phyloP scores from a whole-genome alignment of 2,797 vertebrate species.

The Vespertilio murinus region DNA sequence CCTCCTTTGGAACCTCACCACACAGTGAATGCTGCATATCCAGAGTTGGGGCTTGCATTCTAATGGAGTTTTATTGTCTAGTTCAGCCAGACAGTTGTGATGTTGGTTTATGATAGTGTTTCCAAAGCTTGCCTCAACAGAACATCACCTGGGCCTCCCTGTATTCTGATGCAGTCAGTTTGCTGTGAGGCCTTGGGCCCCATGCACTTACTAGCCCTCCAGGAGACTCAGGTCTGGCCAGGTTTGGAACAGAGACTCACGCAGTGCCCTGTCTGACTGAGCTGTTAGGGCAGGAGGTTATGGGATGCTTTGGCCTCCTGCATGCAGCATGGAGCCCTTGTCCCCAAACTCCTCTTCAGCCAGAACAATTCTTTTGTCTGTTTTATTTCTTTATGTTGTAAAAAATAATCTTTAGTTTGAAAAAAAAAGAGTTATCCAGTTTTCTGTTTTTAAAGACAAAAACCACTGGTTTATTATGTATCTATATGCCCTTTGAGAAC shows the following conservation, averaged over 20 bases:
- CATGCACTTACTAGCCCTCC: not conserved
- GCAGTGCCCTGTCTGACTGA: not conserved
- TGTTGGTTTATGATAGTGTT: not conserved
- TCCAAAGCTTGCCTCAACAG: not conserved
- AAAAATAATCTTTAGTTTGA: not conserved
- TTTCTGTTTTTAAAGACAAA: constrained; percentile 19
- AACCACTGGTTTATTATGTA: not conserved
- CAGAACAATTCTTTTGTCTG: not conserved
- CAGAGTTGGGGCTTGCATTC: not conserved
- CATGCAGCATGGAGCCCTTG: not conserved
- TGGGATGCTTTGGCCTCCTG: not conserved
- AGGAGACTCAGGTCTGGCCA: not conserved
- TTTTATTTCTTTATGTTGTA: not conserved
- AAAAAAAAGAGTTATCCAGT: not conserved
- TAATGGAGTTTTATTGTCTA: not conserved
- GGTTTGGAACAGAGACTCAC: not conserved
- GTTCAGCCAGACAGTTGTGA: not conserved
- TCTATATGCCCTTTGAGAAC: not conserved
- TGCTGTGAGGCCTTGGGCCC: not conserved
- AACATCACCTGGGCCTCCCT: not conserved
- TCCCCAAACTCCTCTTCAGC: not conserved
- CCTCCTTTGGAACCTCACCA: not conserved
- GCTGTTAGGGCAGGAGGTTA: not conserved
- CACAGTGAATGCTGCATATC: no score
- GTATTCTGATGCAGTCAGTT: not conserved